Percentiles rank a stretch among this genome's conserved stretches.
These are phyloP conservation scores for Sarcophaga bullata DNA, from an alignment of 1,140 invertebrate species.

Conservation along the genomic window DNA sequence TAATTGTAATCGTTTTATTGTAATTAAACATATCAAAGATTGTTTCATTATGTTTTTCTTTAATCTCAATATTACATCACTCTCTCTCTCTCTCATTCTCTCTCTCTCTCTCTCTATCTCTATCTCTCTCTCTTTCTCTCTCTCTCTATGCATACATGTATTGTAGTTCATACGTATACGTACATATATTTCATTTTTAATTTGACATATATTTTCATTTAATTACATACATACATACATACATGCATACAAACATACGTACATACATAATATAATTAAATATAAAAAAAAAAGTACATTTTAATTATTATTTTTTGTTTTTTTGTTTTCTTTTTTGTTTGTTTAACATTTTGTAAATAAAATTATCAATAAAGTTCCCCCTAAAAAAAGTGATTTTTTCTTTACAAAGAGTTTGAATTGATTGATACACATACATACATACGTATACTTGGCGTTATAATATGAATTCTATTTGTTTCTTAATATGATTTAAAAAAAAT, in stretches of 20 bases:
- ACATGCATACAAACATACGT: neutral
- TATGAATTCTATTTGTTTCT: too few relatives aligned
- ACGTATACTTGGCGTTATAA: too few relatives aligned
- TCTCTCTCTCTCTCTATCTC: too few relatives aligned
- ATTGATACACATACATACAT: too few relatives aligned
- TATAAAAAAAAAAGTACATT: conserved; percentile 5
- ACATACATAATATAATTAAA: conserved; percentile 29
- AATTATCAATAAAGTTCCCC: neutral
- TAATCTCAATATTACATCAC: conserved; percentile 16
- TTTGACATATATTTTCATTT: conserved; percentile 6
- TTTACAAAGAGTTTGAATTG: too few relatives aligned
- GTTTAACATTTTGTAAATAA: conserved; percentile 16
- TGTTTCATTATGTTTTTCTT: conserved; percentile 18
- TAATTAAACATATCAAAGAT: conserved; percentile 15
- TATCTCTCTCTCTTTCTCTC: too few relatives aligned
- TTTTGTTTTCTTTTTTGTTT: conserved; percentile 3
- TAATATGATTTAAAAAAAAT: too few relatives aligned
- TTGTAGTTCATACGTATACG: too few relatives aligned
- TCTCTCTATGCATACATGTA: too few relatives aligned
- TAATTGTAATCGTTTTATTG: neutral
- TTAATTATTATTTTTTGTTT: conserved; percentile 21
- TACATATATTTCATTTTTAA: neutral
- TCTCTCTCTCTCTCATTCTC: too few relatives aligned
- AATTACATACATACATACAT: neutral
- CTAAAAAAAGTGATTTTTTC: neutral